A percentile compares a stretch with the other conserved stretches of the same genome.
These are phyloP conservation scores for Pseudorhombus dupliciocellatus DNA, from an alignment of 2,113 vertebrate species.

Conservation along the genomic window DNA sequence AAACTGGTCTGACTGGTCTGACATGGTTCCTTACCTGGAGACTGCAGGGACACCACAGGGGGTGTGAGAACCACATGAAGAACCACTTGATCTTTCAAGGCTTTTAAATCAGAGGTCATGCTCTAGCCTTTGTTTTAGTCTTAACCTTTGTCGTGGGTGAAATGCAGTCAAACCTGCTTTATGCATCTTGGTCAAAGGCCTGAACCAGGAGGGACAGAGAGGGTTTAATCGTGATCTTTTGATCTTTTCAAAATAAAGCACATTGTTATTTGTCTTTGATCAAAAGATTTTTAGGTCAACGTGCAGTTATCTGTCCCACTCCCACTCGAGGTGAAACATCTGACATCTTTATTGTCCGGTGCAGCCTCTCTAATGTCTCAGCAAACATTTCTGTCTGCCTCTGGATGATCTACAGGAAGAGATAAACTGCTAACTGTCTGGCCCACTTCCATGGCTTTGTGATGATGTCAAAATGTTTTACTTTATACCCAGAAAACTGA, in stretches of 20 bases:
- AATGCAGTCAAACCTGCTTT: conserved; percentile 44
- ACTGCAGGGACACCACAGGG: conserved; percentile 71
- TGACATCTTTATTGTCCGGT: conserved; percentile 32
- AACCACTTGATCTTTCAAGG: conserved; percentile 9
- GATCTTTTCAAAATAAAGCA: neutral
- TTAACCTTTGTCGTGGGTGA: conserved; percentile 18
- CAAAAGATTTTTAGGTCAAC: neutral
- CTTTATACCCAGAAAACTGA: neutral
- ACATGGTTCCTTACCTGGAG: conserved; percentile 80
- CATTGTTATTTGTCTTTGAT: neutral
- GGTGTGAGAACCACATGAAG: neutral
- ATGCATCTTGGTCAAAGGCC: neutral
- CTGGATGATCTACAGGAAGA: conserved; percentile 24
- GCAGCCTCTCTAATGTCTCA: conserved; percentile 15
- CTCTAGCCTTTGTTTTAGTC: conserved; percentile 32
- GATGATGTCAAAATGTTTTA: conserved; percentile 25
- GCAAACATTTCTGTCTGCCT: conserved; percentile 18
- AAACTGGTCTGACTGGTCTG: conserved; percentile 84
- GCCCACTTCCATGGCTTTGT: conserved; percentile 1
- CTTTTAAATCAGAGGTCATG: conserved; percentile 2
- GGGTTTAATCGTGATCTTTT: no score
- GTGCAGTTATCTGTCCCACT: conserved; percentile 3
- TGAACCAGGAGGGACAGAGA: no score
- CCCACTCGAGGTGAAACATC: conserved; percentile 22
- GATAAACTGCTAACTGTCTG: conserved; percentile 18